Evolutionary conservation across 2,113 vertebrate species (phyloP).

Genomic region (Steatornis caripensis): DNA sequence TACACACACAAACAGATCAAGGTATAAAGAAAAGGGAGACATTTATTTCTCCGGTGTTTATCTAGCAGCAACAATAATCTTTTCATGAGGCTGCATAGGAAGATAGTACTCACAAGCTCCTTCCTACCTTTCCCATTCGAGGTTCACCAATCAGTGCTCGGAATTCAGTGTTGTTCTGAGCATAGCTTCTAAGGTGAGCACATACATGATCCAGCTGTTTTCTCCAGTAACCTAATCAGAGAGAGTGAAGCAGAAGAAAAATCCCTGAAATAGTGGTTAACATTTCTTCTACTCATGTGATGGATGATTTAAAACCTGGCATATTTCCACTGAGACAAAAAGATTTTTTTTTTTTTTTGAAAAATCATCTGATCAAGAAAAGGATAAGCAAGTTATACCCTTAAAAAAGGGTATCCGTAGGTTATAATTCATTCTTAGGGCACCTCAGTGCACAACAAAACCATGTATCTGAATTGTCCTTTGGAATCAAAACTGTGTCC

Average conservation of each 20-base stretch:
- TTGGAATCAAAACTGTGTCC: not conserved
- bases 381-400: not conserved
- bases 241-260: not conserved
- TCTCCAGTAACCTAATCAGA: conserved; percentile 90
- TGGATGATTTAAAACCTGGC: not conserved
- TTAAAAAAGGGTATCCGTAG: not conserved
- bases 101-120: not conserved
- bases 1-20: not conserved
- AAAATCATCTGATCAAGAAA: not conserved
- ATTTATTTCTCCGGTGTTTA: not conserved
- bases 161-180: conserved; percentile 90
- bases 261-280: not conserved
- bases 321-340: not conserved
- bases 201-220: conserved; percentile 93
- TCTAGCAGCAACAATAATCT: not conserved
- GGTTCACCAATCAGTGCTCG: conserved; percentile 88
- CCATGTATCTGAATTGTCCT: not conserved
- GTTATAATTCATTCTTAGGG: not conserved
- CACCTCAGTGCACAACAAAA: not conserved
- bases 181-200: conserved; percentile 87
- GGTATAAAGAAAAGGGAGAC: not conserved
- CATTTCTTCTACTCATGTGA: not conserved
- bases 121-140: conserved; percentile 88
- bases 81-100: not conserved
- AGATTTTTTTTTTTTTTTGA: not conserved